Conservation (phyloP, 2,113 vertebrate species). For the Solea solea region DNA sequence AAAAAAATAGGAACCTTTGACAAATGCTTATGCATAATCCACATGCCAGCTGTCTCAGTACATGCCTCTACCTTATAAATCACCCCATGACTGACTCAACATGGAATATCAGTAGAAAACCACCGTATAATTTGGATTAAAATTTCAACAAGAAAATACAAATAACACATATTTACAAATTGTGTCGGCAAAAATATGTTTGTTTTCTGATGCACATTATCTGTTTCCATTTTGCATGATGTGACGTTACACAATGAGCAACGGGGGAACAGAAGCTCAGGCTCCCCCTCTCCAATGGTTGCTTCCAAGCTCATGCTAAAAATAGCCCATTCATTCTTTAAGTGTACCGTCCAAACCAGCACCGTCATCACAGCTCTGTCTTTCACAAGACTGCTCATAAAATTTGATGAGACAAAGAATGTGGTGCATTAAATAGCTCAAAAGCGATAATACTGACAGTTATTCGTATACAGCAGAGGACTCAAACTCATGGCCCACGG, state of each 20-base stretch:
- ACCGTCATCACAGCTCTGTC: constrained; percentile 42
- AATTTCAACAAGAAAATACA: background rate
- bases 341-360: constrained; percentile 39
- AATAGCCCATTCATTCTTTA: constrained; percentile 68
- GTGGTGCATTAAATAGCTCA: constrained; percentile 13
- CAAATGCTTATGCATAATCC: background rate
- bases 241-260: background rate
- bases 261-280: constrained; percentile 3
- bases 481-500: too few relatives aligned
- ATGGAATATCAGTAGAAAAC: background rate
- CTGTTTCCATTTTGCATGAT: background rate
- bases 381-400: constrained; percentile 17
- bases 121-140: background rate
- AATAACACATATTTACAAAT: background rate
- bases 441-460: constrained; percentile 18
- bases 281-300: constrained; percentile 53
- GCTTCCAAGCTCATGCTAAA: constrained; percentile 56
- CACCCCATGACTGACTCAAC: background rate
- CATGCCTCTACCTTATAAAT: too few relatives aligned
- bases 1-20: background rate
- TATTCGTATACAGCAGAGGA: too few relatives aligned
- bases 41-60: background rate
- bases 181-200: background rate
- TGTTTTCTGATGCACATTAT: background rate
- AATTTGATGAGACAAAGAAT: constrained; percentile 20